Conservation (phyloP, 2,113 vertebrate species). For the Ceyx melanurus region DNA sequence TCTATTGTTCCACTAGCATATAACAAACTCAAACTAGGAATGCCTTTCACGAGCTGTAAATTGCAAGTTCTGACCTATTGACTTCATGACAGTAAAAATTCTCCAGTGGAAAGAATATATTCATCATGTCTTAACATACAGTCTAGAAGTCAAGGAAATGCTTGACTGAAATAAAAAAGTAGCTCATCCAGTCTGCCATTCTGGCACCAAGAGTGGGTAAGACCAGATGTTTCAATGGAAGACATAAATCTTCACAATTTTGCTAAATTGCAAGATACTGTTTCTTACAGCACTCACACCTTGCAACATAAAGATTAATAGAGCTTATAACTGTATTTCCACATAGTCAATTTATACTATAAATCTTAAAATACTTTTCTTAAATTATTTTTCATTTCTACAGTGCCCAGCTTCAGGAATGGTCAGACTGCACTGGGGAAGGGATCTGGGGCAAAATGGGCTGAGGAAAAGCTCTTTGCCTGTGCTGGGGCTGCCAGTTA, state of each 20-base stretch:
- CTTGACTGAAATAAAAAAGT: conserved; percentile 12
- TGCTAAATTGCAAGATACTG: background rate
- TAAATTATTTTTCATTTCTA: background rate
- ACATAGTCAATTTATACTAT: background rate
- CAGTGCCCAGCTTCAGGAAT: too few relatives aligned
- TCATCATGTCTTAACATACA: background rate
- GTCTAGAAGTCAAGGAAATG: background rate
- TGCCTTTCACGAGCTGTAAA: background rate
- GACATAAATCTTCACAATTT: background rate
- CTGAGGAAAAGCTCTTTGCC: too few relatives aligned
- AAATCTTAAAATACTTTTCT: background rate
- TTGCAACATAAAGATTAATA: background rate
- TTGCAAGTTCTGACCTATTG: conserved; percentile 18
- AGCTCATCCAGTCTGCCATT: conserved; percentile 3
- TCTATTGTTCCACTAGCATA: background rate
- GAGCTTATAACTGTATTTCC: background rate
- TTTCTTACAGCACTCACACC: background rate
- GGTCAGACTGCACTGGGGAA: too few relatives aligned
- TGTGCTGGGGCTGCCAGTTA: too few relatives aligned
- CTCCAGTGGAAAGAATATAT: background rate
- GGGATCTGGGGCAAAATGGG: too few relatives aligned
- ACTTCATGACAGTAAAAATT: background rate
- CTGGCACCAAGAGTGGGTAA: background rate
- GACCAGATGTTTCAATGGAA: background rate
- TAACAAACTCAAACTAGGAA: background rate